A percentile compares a stretch with the other conserved stretches of the same genome.
Conservation (phyloP, 2,888 invertebrate species). For the Callimorpha dominula region DNA sequence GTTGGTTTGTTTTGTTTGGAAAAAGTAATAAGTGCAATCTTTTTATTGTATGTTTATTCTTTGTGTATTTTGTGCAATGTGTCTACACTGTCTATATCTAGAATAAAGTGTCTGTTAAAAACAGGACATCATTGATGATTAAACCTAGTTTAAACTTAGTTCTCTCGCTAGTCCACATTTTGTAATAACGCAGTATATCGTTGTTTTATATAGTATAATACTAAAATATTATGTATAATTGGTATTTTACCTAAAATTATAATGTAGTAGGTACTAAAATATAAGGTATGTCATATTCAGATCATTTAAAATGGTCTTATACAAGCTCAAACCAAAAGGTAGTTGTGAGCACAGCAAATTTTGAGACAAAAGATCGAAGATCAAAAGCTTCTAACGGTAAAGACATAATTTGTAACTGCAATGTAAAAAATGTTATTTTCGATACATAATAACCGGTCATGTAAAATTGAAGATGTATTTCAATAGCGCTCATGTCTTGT, state of each 20-base stretch:
- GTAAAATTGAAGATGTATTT: neutral
- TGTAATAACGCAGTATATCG: neutral
- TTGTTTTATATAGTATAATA: neutral
- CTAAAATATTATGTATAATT: neutral
- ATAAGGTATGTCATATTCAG: too few species aligned
- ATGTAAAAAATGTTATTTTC: too few species aligned
- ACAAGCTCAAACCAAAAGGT: too few species aligned
- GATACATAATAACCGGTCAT: neutral
- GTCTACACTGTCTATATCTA: neutral
- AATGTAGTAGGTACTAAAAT: too few species aligned
- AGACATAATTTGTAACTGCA: neutral
- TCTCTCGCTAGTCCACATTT: neutral
- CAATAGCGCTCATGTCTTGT: neutral
- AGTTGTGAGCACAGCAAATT: too few species aligned
- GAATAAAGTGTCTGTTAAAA: neutral
- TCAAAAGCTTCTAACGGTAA: neutral
- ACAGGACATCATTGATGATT: neutral
- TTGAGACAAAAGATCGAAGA: neutral
- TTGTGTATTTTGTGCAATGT: slow-evolving; percentile 2
- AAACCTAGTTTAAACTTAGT: neutral
- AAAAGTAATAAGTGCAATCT: slow-evolving; percentile 11
- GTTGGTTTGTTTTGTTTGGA: neutral
- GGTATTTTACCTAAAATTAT: too few species aligned
- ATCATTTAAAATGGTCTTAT: too few species aligned
- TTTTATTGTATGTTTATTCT: neutral